phyloP scores from a whole-genome alignment of 2,113 vertebrate species.

The Eretmochelys imbricata region DNA sequence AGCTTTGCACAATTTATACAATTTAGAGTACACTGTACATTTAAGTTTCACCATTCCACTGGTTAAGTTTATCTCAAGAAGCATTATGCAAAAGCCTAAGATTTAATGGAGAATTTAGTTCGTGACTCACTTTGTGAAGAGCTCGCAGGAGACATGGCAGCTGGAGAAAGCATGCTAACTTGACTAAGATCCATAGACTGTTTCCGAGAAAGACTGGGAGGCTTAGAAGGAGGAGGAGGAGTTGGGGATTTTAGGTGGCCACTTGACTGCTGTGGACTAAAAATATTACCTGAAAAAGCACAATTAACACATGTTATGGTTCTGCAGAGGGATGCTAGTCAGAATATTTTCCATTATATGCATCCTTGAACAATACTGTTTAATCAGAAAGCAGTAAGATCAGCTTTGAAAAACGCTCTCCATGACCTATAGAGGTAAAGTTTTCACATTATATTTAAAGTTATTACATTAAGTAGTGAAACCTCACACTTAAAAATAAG shows the following conservation, averaged over 20 bases:
- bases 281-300: slow-evolving; percentile 78
- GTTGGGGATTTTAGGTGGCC: slow-evolving; percentile 96
- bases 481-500: slow-evolving; percentile 2
- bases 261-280: slow-evolving; percentile 89
- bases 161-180: slow-evolving; percentile 92
- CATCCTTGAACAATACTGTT: background rate
- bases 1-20: slow-evolving; percentile 75
- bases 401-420: background rate
- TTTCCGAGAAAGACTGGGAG: slow-evolving; percentile 91
- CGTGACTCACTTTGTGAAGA: slow-evolving; percentile 95
- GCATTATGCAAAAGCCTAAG: slow-evolving; percentile 78
- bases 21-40: slow-evolving; percentile 73
- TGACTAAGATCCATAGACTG: slow-evolving; percentile 93
- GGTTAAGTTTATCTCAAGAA: slow-evolving; percentile 72
- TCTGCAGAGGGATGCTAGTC: background rate
- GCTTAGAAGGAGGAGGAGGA: slow-evolving; percentile 88
- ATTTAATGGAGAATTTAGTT: slow-evolving; percentile 80
- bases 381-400: background rate
- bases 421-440: background rate
- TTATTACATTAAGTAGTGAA: background rate
- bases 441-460: background rate
- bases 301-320: slow-evolving; percentile 31
- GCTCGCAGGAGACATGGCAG: slow-evolving; percentile 92
- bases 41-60: slow-evolving; percentile 72
- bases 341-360: background rate